Conservation (phyloP, 1,140 invertebrate species). For the Bombus cullumanus region DNA sequence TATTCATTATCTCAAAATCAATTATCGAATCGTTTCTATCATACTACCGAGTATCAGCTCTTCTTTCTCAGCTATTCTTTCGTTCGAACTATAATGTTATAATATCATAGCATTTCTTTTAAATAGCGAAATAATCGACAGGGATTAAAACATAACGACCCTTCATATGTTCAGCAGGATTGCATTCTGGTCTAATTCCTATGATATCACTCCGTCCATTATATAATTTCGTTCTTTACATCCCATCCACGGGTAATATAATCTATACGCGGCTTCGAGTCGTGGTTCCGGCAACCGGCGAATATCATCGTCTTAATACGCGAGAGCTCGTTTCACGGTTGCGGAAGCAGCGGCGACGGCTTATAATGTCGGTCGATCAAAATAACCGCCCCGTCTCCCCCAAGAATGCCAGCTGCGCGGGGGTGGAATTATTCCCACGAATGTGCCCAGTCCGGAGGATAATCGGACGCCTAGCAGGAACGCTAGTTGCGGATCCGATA, state of each 20-base stretch:
- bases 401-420: slow-evolving; percentile 56
- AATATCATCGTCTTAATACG: slow-evolving; percentile 63
- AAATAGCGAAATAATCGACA: not conserved
- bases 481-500: slow-evolving; percentile 57
- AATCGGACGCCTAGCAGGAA: slow-evolving; percentile 71
- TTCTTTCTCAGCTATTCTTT: too few species aligned
- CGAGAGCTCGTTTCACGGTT: slow-evolving; percentile 69
- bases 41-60: too few species aligned
- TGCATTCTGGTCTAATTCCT: not conserved
- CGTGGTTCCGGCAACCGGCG: slow-evolving; percentile 24
- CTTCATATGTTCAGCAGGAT: not conserved
- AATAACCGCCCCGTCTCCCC: slow-evolving; percentile 57
- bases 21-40: not conserved
- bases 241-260: slow-evolving; percentile 12
- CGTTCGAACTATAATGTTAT: too few species aligned
- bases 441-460: slow-evolving; percentile 72
- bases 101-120: not conserved
- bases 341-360: slow-evolving; percentile 58
- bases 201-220: slow-evolving; percentile 21
- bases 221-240: slow-evolving; percentile 44
- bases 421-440: slow-evolving; percentile 70
- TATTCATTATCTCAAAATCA: not conserved
- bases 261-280: slow-evolving; percentile 39
- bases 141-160: too few species aligned
- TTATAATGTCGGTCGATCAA: slow-evolving; percentile 64